Evolutionary conservation across 2,888 invertebrate species (phyloP).

Genomic region (Empis stercorea): DNA sequence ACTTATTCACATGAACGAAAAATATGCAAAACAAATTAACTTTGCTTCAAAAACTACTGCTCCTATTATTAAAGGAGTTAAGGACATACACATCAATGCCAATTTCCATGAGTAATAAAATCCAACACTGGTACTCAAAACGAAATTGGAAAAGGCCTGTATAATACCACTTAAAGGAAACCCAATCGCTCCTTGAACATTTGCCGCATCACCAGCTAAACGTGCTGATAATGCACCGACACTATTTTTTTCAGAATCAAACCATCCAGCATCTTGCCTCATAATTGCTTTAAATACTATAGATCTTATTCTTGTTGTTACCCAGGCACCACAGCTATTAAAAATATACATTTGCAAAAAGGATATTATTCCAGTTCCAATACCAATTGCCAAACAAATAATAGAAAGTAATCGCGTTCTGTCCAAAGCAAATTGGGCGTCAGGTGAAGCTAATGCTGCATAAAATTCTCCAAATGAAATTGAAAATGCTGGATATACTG

Average conservation of each 20-base stretch:
- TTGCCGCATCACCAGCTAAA: conserved; percentile 56
- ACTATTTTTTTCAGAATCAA: conserved; percentile 51
- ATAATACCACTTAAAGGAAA: conserved; percentile 53
- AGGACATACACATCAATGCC: conserved; percentile 50
- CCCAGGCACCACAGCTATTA: conserved; percentile 57
- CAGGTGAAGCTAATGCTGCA: conserved; percentile 30
- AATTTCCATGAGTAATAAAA: conserved; percentile 56
- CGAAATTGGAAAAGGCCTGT: conserved; percentile 51
- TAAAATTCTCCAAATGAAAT: conserved; percentile 63
- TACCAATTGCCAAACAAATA: conserved; percentile 48
- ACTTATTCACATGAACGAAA: not conserved
- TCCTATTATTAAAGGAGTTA: conserved; percentile 51
- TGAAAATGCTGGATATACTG: conserved; percentile 61
- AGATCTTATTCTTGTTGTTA: conserved; percentile 46
- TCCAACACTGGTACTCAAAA: conserved; percentile 47
- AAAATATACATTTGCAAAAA: conserved; percentile 61
- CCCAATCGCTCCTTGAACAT: conserved; percentile 60
- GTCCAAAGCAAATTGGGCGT: conserved; percentile 40
- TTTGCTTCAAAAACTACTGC: conserved; percentile 52
- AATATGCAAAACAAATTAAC: conserved; percentile 8
- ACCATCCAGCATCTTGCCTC: conserved; percentile 62
- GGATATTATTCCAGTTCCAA: conserved; percentile 48
- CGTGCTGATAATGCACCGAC: conserved; percentile 56
- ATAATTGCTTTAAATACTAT: conserved; percentile 49
- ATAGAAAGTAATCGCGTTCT: conserved; percentile 47